Evolutionary conservation across 2,113 vertebrate species (phyloP).

Genomic region (Piaya cayana): DNA sequence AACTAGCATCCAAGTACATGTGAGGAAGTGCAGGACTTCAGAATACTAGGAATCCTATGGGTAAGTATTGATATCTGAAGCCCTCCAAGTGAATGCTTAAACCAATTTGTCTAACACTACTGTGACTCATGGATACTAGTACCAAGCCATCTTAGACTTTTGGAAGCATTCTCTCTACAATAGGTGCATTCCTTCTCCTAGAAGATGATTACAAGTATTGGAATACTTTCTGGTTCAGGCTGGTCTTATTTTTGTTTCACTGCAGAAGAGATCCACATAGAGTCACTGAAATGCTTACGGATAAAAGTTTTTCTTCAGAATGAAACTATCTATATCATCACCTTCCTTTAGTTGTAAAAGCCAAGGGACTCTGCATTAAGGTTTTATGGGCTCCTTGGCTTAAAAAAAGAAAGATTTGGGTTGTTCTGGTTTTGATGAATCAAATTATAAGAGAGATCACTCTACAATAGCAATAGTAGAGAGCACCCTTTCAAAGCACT

Average conservation of each 20-base stretch:
- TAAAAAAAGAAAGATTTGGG: not conserved
- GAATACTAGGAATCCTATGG: not conserved
- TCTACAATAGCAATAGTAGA: not conserved
- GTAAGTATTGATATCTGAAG: not conserved
- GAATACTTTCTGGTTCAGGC: not conserved
- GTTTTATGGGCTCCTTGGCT: not conserved
- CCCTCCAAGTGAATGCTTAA: conserved; percentile 18
- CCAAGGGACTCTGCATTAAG: not conserved
- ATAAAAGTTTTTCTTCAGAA: not conserved
- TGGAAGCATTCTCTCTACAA: not conserved
- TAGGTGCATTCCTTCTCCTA: not conserved
- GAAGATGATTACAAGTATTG: not conserved
- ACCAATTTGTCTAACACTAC: not conserved
- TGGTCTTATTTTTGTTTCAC: not conserved
- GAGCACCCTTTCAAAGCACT: not conserved
- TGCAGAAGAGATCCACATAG: not conserved
- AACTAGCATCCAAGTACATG: conserved; percentile 1
- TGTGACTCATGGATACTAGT: not conserved
- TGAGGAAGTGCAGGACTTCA: not conserved
- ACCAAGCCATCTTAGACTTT: not conserved
- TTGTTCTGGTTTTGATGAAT: not conserved
- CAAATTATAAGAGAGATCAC: not conserved
- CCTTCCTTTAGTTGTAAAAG: not conserved
- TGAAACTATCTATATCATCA: not conserved
- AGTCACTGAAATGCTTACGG: not conserved